Base-by-base conservation (phyloP, 2,888 invertebrate genomes). In the Halocaridina rubra region DNA sequence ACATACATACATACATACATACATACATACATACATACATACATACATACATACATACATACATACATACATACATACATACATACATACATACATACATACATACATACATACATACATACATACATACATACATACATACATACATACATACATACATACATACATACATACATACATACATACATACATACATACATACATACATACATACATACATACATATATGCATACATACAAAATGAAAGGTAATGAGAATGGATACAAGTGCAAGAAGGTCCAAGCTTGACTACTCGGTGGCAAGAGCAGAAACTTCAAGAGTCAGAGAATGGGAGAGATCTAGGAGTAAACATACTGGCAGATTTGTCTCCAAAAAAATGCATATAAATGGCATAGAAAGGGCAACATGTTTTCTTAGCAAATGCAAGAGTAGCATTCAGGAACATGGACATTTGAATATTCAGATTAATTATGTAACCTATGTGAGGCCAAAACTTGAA, bases 1-100 rank as follows among this genome's bases (percentile, higher is more conserved):
- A n/a, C n/a, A n/a, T n/a, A n/a, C n/a, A n/a, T 16, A 69, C 16
- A 69, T 29, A 69, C n/a, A 69, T 29, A 69, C n/a, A 30, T 29
- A 69, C n/a, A 69, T 69, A 69, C 32, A 69, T 29, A 69, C 32
- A 69, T 29, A 69, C 32, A 69, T 69, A 69, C 32, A 69, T 69
- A 69, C 32, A 69, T 69, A 69, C 32, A 71, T 64, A 71, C 39
- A 71, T 32, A 71, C 22, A 71, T 32, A 71, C 39, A 71, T 32
- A 71, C 22, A 71, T 32, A 32, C 39, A 33, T 32, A 71, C 39
- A 33, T 32, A 33, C 39, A 33, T 32, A 33, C 39, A 3, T 32
- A 33, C 39, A 3, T 32, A 33, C 39, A 19, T 32, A 33, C 39
- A 2, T 32, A 33, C 39, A n/a, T 32, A 30, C 39, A n/a, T 32